These are phyloP conservation scores for Drosophila repleta DNA, from an alignment of 1,140 invertebrate species.

Conservation along the genomic window DNA sequence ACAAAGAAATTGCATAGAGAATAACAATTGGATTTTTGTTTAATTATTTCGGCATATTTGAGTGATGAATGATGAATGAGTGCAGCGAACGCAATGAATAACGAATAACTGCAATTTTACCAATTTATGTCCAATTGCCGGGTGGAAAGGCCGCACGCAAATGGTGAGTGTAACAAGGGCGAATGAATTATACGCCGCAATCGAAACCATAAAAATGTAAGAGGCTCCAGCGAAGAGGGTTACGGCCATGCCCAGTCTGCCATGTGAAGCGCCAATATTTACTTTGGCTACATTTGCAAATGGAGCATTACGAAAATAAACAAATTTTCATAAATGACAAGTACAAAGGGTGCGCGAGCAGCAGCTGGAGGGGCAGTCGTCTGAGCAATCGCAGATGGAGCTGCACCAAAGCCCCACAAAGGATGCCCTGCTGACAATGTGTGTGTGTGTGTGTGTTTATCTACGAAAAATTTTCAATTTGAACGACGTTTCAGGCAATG, in stretches of 20 bases:
- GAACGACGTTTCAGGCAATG: constrained; percentile 70
- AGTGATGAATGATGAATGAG: constrained; percentile 23
- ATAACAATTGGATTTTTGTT: constrained; percentile 13
- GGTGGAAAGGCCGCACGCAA: background rate
- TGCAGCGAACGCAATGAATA: constrained; percentile 13
- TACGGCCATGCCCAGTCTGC: constrained; percentile 33
- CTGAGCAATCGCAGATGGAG: constrained; percentile 28
- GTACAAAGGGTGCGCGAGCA: constrained; percentile 64
- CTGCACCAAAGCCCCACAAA: constrained; percentile 39
- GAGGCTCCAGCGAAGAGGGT: background rate
- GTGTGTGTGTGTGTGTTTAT: constrained; percentile 39
- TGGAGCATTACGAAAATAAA: constrained; percentile 83
- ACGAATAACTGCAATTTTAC: constrained; percentile 34
- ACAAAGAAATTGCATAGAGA: constrained; percentile 24
- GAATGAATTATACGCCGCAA: constrained; percentile 71
- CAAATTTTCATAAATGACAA: constrained; percentile 83
- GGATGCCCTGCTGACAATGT: constrained; percentile 46
- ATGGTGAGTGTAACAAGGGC: constrained; percentile 59
- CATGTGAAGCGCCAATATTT: constrained; percentile 77
- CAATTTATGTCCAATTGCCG: constrained; percentile 32
- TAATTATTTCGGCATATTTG: constrained; percentile 52
- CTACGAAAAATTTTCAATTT: constrained; percentile 70
- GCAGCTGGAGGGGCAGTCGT: background rate
- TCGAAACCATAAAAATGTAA: constrained; percentile 59
- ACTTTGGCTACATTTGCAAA: constrained; percentile 83